Percentiles rank a stretch among this genome's conserved stretches.
These are phyloP conservation scores for Malurus alboscapulatus DNA, from an alignment of 2,113 vertebrate genomes.

Conservation along the genomic window DNA sequence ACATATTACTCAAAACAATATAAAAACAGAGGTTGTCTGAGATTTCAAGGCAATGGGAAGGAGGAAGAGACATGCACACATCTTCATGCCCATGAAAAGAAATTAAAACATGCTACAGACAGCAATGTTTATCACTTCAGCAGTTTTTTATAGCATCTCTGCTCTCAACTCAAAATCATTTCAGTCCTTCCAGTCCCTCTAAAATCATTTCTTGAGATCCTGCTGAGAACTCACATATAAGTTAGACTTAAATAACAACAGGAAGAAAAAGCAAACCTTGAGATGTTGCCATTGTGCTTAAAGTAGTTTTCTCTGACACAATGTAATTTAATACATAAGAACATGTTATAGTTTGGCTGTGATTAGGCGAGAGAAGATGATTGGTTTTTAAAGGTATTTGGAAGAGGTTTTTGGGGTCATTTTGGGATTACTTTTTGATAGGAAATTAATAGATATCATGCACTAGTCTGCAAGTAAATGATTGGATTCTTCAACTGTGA, in stretches of 20 bases:
- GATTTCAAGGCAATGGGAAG: not conserved
- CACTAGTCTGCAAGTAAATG: not conserved
- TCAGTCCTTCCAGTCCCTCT: not conserved
- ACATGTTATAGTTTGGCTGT: not conserved
- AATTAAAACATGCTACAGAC: not conserved
- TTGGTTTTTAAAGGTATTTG: not conserved
- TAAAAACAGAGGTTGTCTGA: not conserved
- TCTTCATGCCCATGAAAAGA: accelerated
- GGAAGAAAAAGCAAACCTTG: not conserved
- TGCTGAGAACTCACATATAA: not conserved
- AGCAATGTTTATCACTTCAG: not conserved
- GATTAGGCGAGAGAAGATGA: not conserved
- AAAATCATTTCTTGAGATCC: not conserved
- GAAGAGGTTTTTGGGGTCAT: not conserved
- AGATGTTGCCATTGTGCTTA: not conserved
- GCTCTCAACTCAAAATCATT: not conserved
- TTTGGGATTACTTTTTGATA: not conserved
- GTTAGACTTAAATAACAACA: not conserved
- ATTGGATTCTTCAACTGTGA: not conserved
- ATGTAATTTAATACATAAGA: not conserved
- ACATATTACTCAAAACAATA: not conserved
- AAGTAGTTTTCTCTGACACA: not conserved
- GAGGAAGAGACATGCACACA: not conserved
- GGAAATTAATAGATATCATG: not conserved
- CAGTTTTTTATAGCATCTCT: not conserved